A percentile compares a stretch with the other conserved stretches of the same genome.
phyloP scores from a whole-genome alignment of 2,888 invertebrate genomes.

The Chaitophorus viminalis region DNA sequence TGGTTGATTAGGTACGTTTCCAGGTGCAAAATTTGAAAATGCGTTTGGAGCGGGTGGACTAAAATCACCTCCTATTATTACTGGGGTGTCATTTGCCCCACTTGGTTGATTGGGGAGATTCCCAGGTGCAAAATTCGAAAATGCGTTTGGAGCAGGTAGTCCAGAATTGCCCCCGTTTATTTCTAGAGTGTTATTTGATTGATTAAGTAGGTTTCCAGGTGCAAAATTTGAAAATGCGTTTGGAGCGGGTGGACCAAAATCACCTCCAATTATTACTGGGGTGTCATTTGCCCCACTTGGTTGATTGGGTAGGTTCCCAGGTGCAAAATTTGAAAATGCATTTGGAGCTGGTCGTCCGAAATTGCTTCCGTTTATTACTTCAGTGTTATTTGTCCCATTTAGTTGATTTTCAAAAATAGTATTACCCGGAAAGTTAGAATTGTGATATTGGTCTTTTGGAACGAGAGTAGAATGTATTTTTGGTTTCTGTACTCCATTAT shows the following conservation, averaged over 20 bases:
- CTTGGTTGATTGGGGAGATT: not conserved
- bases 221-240: constrained; percentile 37
- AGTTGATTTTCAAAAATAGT: not conserved
- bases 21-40: constrained; percentile 38
- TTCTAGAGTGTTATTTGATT: not conserved
- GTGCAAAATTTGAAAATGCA: constrained; percentile 36
- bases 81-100: too few species aligned
- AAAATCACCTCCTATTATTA: not conserved
- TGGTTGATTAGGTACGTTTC: not conserved
- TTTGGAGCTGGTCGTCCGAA: not conserved
- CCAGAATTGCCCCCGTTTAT: not conserved
- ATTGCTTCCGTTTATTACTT: not conserved
- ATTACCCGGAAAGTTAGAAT: not conserved
- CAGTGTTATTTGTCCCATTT: not conserved
- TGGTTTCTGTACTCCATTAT: not conserved
- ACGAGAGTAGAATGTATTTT: constrained; percentile 42
- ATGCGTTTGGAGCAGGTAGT: not conserved
- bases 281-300: not conserved
- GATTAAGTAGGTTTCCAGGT: constrained; percentile 15
- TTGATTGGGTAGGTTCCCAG: constrained; percentile 3
- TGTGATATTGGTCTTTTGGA: constrained; percentile 37
- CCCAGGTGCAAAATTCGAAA: constrained; percentile 30
- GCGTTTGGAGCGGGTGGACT: not conserved
- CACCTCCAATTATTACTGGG: not conserved
- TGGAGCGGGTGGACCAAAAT: not conserved